Percentiles rank a stretch among this genome's conserved stretches.
phyloP scores from a whole-genome alignment of 1,140 invertebrate species.

The Caenorhabditis remanei region DNA sequence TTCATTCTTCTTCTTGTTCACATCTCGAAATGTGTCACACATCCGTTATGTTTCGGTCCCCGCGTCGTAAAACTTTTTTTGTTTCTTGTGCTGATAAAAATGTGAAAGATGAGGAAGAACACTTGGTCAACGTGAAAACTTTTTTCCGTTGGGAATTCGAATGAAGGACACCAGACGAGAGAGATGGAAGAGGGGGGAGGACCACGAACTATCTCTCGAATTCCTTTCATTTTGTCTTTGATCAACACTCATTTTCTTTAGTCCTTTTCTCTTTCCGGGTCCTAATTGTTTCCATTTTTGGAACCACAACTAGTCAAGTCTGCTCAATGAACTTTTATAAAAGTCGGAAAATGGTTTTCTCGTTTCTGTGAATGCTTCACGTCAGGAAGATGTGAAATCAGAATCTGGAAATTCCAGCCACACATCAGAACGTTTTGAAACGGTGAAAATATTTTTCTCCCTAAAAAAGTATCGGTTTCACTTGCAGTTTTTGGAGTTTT shows the following conservation, averaged over 20 bases:
- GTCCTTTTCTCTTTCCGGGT: too few relatives aligned
- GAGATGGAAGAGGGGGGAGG: not conserved
- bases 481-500: too few relatives aligned
- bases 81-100: constrained; percentile 33
- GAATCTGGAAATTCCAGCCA: too few relatives aligned
- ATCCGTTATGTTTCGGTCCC: not conserved
- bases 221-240: not conserved
- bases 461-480: too few relatives aligned
- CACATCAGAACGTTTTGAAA: too few relatives aligned
- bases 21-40: not conserved
- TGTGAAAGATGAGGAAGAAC: constrained; percentile 54
- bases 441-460: too few relatives aligned
- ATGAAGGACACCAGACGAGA: constrained; percentile 6
- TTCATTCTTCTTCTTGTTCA: not conserved
- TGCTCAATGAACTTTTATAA: too few relatives aligned
- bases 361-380: too few relatives aligned
- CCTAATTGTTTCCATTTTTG: not conserved
- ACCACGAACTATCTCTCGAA: too few relatives aligned
- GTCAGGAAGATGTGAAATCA: too few relatives aligned
- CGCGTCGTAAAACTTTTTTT: not conserved
- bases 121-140: constrained; percentile 35
- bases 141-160: not conserved
- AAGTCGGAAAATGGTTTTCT: too few relatives aligned
- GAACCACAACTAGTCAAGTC: too few relatives aligned
- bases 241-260: not conserved